Evolutionary conservation across 2,797 vertebrate genomes (phyloP), one percentile per base, ranked within the genome.

Genomic region (Pangasius mekongensis): DNA sequence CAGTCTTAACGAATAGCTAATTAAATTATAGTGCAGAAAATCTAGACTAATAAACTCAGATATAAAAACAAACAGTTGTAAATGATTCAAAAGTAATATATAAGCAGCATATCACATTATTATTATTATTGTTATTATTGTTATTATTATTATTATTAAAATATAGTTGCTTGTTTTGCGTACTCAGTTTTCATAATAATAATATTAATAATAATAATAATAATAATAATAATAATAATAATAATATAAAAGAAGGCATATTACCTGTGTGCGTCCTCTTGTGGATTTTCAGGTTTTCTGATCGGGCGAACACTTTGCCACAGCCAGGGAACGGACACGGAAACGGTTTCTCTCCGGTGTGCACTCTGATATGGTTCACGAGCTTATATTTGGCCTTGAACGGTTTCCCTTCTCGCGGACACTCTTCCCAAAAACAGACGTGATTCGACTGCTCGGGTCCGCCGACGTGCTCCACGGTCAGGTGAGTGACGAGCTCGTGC

Each of bases 341-440:
- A 84, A 98, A 98, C n/a, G 97, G 97, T 91, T 98, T 98, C 83
- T 98, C 97, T 90, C 97, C 97, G 62, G 97, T 98, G 95, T 98
- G 97, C 64, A 98, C 97, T 92, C 97, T 94, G 95, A 98, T 98
- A 91, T 98, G 97, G 95, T 98, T 98, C 71, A 98, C 97, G 93
- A 98, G 97, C 97, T 98, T 98, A 94, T 98, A 98, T 96, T 98
- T 98, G 93, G 97, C 97, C 96, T 98, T 98, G 95, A 98, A 98
- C 36, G 97, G 97, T 92, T 98, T 98, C 69, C 97, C 97, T 94
- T 98, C 97, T 87, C 97, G 93, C 86, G 96, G 84, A 93, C 97
- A 98, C 87, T 98, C 97, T 96, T 98, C 97, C 97, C 97, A 98
- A 94, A 98, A 97, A 94, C 97, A 98, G 93, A 98, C 89, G 93